Evolutionary conservation across 1,140 invertebrate genomes (phyloP).

Genomic region (Choristoneura fumiferana): DNA sequence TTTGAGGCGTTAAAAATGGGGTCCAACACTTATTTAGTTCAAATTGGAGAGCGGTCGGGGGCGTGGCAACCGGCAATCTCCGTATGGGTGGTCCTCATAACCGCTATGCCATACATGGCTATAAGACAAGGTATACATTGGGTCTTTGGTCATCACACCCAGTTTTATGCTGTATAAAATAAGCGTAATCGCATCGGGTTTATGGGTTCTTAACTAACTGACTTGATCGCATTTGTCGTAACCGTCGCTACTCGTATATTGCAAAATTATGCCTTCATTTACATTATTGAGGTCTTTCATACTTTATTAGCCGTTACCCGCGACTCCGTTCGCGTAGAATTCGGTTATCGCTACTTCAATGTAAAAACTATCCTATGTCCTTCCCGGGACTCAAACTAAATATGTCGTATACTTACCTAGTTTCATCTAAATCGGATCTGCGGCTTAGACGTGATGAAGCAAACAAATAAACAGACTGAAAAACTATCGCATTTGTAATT

Average conservation of each 20-base stretch:
- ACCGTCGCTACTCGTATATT: constrained; percentile 20
- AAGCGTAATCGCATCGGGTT: constrained; percentile 18
- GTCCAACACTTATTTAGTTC: constrained; percentile 41
- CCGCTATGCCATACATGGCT: constrained; percentile 39
- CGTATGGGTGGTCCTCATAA: constrained; percentile 53
- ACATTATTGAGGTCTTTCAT: no score
- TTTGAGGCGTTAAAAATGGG: constrained; percentile 34
- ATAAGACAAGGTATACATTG: constrained; percentile 45
- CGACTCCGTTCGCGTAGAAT: no score
- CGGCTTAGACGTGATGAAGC: no score
- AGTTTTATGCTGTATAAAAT: constrained; percentile 43
- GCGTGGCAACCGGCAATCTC: constrained; percentile 48
- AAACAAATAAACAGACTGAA: no score
- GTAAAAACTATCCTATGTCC: no score
- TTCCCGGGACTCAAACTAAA: no score
- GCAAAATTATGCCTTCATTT: background rate
- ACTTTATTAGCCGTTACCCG: no score
- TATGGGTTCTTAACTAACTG: background rate
- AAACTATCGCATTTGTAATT: no score
- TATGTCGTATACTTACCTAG: no score
- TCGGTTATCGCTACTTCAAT: no score
- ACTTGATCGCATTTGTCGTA: constrained; percentile 25
- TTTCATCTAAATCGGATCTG: no score
- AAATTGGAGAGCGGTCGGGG: constrained; percentile 53
- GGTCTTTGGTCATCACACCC: constrained; percentile 38